phyloP scores from a whole-genome alignment of 1,140 invertebrate genomes.

The Drosophila burlai region DNA sequence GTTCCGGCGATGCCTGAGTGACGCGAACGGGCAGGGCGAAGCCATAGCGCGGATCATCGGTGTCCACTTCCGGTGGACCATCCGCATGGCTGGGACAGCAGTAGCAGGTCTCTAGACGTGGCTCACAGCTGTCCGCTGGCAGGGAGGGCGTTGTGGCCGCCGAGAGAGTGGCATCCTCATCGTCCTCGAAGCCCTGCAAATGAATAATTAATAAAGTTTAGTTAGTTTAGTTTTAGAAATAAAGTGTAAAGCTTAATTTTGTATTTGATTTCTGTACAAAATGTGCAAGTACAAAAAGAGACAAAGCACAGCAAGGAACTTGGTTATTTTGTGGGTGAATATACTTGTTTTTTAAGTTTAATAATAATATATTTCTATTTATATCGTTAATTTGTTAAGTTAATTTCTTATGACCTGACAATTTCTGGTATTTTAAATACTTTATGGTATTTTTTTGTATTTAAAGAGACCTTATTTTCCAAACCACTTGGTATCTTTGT shows the following conservation, averaged over 20 bases:
- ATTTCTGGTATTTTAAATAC: not conserved
- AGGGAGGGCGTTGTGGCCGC: conserved; percentile 82
- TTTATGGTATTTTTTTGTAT: not conserved
- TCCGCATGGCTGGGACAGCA: conserved; percentile 68
- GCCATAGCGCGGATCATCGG: conserved; percentile 61
- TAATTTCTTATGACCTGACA: too few species aligned
- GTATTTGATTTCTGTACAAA: too few species aligned
- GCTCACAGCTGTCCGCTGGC: conserved; percentile 56
- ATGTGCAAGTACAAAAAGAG: too few species aligned
- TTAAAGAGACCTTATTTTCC: not conserved
- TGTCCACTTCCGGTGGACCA: conserved; percentile 66
- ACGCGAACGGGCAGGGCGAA: conserved; percentile 62
- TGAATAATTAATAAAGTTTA: not conserved
- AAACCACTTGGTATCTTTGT: not conserved
- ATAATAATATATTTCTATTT: too few species aligned
- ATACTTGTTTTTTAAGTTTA: not conserved
- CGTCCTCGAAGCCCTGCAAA: conserved; percentile 77
- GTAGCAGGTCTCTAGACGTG: conserved; percentile 68
- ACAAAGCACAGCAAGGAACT: too few species aligned
- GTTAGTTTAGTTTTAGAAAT: not conserved
- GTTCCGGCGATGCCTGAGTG: conserved; percentile 65
- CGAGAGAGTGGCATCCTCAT: conserved; percentile 86
- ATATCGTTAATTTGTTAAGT: too few species aligned
- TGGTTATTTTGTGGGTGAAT: not conserved
- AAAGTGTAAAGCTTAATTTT: not conserved